These are phyloP conservation scores for Lagopus muta DNA, from an alignment of 2,113 vertebrate genomes.

Conservation along the genomic window DNA sequence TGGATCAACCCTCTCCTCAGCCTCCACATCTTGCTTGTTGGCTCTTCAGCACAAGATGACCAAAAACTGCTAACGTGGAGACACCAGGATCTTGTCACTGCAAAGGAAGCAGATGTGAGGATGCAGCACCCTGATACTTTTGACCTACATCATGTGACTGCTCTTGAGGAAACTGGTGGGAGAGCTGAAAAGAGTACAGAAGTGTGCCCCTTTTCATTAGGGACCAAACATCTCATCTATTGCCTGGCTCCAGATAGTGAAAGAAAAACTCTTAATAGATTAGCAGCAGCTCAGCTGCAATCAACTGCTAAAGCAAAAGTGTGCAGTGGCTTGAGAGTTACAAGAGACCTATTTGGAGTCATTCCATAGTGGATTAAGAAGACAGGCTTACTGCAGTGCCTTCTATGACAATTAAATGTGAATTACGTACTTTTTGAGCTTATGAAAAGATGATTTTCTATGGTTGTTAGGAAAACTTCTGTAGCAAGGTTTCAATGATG, in stretches of 20 bases:
- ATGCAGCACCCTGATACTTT: neutral
- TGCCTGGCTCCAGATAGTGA: neutral
- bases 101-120: neutral
- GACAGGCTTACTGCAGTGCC: neutral
- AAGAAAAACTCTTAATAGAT: neutral
- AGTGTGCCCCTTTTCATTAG: neutral
- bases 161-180: neutral
- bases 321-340: neutral
- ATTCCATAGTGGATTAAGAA: neutral
- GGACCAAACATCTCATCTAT: neutral
- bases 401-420: neutral
- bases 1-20: neutral
- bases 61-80: neutral
- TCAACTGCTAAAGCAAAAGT: neutral
- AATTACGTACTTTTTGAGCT: neutral
- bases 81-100: neutral
- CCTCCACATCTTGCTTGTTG: neutral
- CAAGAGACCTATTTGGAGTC: neutral
- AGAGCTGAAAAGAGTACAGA: neutral
- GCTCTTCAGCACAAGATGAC: neutral
- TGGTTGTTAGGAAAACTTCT: neutral
- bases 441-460: neutral
- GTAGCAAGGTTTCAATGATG: neutral
- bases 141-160: neutral
- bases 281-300: neutral